These are phyloP conservation scores for Paracanthobrama guichenoti DNA, from an alignment of 2,113 vertebrate genomes.

Conservation along the genomic window DNA sequence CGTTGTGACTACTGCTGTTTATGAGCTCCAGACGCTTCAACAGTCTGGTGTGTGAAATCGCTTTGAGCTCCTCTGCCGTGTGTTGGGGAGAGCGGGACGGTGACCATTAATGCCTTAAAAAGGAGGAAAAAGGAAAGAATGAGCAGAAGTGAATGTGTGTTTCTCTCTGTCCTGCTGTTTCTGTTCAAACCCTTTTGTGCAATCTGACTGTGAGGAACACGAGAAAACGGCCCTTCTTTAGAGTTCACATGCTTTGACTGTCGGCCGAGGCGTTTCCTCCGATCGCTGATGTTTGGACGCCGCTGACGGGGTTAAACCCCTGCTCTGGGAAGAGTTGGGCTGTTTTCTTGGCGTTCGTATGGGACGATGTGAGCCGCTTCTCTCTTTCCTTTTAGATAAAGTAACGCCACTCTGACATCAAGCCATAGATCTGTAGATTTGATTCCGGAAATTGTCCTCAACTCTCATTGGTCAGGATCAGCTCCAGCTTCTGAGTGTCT, in stretches of 20 bases:
- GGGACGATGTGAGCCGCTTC: not conserved
- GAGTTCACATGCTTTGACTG: not conserved
- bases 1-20: not conserved
- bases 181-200: not conserved
- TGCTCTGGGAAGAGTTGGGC: too few species aligned
- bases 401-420: conserved; percentile 1
- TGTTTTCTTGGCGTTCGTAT: not conserved
- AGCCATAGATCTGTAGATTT: not conserved
- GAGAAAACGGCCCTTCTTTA: not conserved
- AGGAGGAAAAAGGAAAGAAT: conserved; percentile 9
- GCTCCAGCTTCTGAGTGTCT: not conserved
- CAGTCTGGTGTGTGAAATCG: not conserved
- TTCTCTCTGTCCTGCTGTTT: not conserved
- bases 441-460: not conserved
- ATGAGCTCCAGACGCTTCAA: not conserved
- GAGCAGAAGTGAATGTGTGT: conserved; percentile 26
- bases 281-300: too few species aligned
- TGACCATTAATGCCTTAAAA: conserved; percentile 64
- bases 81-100: not conserved
- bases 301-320: too few species aligned
- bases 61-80: not conserved
- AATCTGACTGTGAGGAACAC: not conserved
- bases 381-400: not conserved
- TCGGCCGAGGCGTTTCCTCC: not conserved
- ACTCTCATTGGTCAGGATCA: too few species aligned